Conservation (phyloP, 2,888 invertebrate genomes). For the Torymus tubicola region DNA sequence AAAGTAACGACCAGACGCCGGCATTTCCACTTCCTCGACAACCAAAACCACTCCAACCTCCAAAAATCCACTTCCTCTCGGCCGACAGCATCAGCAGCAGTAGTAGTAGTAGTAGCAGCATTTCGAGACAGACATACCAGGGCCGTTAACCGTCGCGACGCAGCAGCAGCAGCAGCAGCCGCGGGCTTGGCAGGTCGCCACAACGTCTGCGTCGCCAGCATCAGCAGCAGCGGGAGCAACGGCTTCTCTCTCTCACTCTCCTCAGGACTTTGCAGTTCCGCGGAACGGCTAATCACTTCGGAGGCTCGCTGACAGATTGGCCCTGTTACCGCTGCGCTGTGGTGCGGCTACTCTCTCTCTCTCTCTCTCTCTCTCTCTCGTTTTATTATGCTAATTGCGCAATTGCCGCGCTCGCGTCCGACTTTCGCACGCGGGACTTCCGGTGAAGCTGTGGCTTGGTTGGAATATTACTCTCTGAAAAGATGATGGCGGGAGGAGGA, state of each 20-base stretch:
- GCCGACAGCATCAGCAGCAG: background rate
- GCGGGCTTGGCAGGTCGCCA: slow-evolving; percentile 8
- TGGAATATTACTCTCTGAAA: too few relatives aligned
- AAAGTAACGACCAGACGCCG: too few relatives aligned
- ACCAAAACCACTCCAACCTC: background rate
- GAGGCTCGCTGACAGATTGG: slow-evolving; percentile 24
- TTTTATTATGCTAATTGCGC: slow-evolving; percentile 42
- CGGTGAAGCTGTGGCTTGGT: too few relatives aligned
- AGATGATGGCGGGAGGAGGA: too few relatives aligned
- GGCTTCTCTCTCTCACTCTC: too few relatives aligned
- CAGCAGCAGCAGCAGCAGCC: background rate
- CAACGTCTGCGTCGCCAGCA: background rate
- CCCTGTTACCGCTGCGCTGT: slow-evolving; percentile 17
- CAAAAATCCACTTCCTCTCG: background rate
- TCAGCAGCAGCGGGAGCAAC: too few relatives aligned
- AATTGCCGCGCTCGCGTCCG: slow-evolving; percentile 20
- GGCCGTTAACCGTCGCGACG: background rate
- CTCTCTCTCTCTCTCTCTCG: background rate
- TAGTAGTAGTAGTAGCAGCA: background rate
- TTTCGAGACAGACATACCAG: background rate
- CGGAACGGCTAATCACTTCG: slow-evolving; percentile 41
- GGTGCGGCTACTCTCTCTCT: background rate
- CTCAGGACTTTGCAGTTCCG: slow-evolving; percentile 1
- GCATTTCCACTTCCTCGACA: too few relatives aligned
- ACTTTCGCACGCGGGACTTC: too few relatives aligned